Evolutionary conservation across 1,140 invertebrate species (phyloP).

Genomic region (Heliconius eleuchia): DNA sequence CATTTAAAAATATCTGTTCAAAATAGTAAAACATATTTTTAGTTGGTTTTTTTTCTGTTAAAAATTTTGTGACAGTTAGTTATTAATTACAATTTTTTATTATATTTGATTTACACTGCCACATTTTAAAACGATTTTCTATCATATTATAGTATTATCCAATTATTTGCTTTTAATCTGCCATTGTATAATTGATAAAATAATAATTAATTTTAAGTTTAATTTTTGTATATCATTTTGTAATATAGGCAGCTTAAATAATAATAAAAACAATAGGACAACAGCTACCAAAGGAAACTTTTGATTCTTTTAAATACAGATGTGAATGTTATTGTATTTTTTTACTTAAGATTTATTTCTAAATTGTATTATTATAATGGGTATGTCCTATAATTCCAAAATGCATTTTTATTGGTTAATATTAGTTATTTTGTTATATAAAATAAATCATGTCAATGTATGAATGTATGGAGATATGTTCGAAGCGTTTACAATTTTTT

Average conservation of each 20-base stretch:
- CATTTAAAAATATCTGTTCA: neutral
- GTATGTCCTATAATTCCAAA: neutral
- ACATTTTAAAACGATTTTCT: neutral
- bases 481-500: neutral
- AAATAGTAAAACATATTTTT: slow-evolving; percentile 24
- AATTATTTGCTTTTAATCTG: neutral
- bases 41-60: neutral
- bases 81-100: neutral
- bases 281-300: neutral
- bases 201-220: neutral
- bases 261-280: neutral
- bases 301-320: neutral
- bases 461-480: neutral
- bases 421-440: neutral
- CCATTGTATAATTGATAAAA: neutral
- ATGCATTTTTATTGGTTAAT: neutral
- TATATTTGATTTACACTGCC: neutral
- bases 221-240: neutral
- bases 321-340: neutral
- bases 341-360: neutral
- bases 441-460: neutral
- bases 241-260: neutral
- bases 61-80: too few species aligned
- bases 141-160: neutral
- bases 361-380: too few species aligned